phyloP scores from a whole-genome alignment of 2,888 invertebrate species.

The Sminthurinus aureus region DNA sequence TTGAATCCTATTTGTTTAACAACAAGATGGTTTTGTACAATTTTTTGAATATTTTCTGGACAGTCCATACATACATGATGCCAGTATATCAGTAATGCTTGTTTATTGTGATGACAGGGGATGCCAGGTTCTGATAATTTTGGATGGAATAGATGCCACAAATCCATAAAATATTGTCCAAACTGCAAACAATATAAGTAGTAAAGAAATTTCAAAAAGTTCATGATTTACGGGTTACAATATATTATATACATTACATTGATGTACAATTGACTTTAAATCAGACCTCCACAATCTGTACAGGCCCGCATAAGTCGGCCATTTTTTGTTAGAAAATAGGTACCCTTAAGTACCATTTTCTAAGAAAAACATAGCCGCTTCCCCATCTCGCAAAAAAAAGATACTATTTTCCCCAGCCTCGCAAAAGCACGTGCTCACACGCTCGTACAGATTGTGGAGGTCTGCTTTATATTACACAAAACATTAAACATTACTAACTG shows the following conservation, averaged over 20 bases:
- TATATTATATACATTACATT: neutral
- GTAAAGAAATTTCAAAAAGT: constrained; percentile 12
- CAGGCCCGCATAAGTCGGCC: too few relatives aligned
- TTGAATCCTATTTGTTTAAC: constrained; percentile 96
- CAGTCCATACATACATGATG: constrained; percentile 92
- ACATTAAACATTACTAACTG: too few relatives aligned
- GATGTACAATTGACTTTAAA: too few relatives aligned
- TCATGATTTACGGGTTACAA: neutral
- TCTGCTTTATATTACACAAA: too few relatives aligned
- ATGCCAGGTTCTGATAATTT: constrained; percentile 93
- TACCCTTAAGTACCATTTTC: too few relatives aligned
- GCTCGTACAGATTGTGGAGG: too few relatives aligned
- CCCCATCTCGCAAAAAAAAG: too few relatives aligned
- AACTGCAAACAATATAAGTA: constrained; percentile 70
- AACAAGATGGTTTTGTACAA: constrained; percentile 85
- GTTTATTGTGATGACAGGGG: constrained; percentile 94
- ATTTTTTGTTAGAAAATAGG: too few relatives aligned
- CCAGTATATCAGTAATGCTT: constrained; percentile 91
- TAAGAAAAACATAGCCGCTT: too few relatives aligned
- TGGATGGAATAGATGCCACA: constrained; percentile 95
- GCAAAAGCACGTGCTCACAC: too few relatives aligned
- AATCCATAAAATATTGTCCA: constrained; percentile 87
- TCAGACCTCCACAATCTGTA: too few relatives aligned
- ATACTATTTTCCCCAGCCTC: too few relatives aligned
- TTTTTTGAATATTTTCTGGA: constrained; percentile 88